Evolutionary conservation across 2,888 invertebrate genomes (phyloP).

Genomic region (Micropterix aruncella): DNA sequence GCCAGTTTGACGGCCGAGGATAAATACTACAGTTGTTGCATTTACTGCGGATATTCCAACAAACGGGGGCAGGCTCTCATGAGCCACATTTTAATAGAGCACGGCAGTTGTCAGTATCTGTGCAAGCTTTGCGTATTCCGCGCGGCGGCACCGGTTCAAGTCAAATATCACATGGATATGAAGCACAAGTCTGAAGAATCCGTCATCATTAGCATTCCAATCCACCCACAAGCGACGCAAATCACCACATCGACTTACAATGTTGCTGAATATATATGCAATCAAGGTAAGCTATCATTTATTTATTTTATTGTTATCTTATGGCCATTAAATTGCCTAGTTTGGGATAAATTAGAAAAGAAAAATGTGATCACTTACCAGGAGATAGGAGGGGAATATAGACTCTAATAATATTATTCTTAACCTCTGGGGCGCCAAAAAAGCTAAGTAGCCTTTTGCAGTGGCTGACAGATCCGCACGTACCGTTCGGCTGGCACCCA

Average conservation of each 20-base stretch:
- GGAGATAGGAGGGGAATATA: no score
- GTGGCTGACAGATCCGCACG: no score
- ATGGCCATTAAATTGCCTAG: no score
- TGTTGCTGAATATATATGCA: not conserved
- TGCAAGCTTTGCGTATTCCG: not conserved
- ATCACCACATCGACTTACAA: not conserved
- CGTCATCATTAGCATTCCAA: not conserved
- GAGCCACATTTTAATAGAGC: not conserved
- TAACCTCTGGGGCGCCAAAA: no score
- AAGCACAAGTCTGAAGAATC: not conserved
- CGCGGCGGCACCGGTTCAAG: not conserved
- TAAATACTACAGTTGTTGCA: not conserved
- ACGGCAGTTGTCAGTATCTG: not conserved
- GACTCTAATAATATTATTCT: no score
- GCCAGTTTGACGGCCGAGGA: not conserved
- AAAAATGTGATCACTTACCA: no score
- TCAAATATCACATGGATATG: not conserved
- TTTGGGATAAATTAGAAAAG: no score
- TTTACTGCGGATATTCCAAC: not conserved
- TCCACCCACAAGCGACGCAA: not conserved
- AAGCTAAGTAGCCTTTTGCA: no score
- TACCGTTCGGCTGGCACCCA: no score
- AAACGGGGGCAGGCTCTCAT: not conserved
- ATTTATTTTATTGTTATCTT: no score
- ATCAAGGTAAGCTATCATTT: not conserved